These are phyloP conservation scores for Lochmaea capreae DNA, from an alignment of 2,888 invertebrate genomes.

Conservation along the genomic window DNA sequence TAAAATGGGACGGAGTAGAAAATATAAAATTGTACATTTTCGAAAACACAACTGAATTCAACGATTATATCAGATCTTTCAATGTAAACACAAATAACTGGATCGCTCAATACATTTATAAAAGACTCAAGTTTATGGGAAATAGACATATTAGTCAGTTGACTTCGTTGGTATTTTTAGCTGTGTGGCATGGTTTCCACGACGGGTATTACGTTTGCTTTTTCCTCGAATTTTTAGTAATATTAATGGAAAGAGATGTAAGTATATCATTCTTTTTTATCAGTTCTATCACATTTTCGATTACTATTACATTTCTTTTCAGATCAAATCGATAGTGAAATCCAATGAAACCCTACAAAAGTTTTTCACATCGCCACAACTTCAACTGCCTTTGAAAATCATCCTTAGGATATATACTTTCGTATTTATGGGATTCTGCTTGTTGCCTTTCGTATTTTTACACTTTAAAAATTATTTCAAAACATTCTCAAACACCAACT, in stretches of 20 bases:
- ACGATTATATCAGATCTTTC: slow-evolving; percentile 90
- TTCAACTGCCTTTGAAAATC: slow-evolving; percentile 68
- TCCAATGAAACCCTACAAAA: slow-evolving; percentile 67
- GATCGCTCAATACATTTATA: slow-evolving; percentile 94
- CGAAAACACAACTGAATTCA: slow-evolving; percentile 86
- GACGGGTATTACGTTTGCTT: slow-evolving; percentile 95
- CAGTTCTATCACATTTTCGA: neutral
- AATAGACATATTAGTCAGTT: slow-evolving; percentile 85
- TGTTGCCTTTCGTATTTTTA: slow-evolving; percentile 80
- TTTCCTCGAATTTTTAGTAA: slow-evolving; percentile 89
- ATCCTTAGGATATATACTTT: slow-evolving; percentile 79
- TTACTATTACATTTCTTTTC: slow-evolving; percentile 50
- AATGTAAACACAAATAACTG: slow-evolving; percentile 97
- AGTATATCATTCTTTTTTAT: slow-evolving; percentile 55
- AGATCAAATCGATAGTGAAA: slow-evolving; percentile 70
- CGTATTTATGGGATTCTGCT: slow-evolving; percentile 86
- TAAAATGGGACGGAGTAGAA: slow-evolving; percentile 88
- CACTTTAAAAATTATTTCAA: slow-evolving; percentile 76
- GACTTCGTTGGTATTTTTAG: slow-evolving; percentile 85
- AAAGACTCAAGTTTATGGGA: slow-evolving; percentile 90
- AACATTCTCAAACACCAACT: slow-evolving; percentile 74
- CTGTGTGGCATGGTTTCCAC: slow-evolving; percentile 96
- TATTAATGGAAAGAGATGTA: slow-evolving; percentile 87
- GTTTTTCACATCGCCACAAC: slow-evolving; percentile 63
- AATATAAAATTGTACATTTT: slow-evolving; percentile 87